Conservation (phyloP, 1,140 invertebrate genomes). For the Drosophila bocki region DNA sequence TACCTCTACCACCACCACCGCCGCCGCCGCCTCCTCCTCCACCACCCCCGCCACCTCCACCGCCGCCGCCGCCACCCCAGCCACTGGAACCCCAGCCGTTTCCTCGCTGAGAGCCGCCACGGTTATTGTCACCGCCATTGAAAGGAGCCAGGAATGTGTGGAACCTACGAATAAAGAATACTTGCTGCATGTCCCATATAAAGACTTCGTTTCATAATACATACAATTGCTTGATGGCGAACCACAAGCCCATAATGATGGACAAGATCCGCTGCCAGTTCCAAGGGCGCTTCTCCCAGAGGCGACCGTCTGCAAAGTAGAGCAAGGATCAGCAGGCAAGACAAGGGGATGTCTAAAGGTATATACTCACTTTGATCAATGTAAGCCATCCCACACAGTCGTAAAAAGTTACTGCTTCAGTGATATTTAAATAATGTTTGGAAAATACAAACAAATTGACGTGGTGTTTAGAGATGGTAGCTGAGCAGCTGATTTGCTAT, state of each 20-base stretch:
- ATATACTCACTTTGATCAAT: slow-evolving; percentile 47
- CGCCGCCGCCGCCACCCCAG: slow-evolving; percentile 12
- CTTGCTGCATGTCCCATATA: not conserved
- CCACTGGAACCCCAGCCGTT: slow-evolving; percentile 19
- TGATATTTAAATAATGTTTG: not conserved
- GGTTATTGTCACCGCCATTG: slow-evolving; percentile 34
- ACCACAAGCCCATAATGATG: slow-evolving; percentile 65
- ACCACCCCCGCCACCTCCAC: slow-evolving; percentile 23
- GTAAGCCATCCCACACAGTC: slow-evolving; percentile 35
- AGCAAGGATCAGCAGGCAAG: not conserved
- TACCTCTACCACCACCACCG: slow-evolving; percentile 43
- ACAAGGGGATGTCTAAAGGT: too few species aligned
- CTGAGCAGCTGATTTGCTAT: slow-evolving; percentile 6
- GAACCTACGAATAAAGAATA: slow-evolving; percentile 28
- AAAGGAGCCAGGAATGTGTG: slow-evolving; percentile 66
- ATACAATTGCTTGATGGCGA: slow-evolving; percentile 63
- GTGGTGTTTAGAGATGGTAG: slow-evolving; percentile 33
- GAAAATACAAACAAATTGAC: slow-evolving; percentile 29
- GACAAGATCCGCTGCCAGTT: slow-evolving; percentile 52
- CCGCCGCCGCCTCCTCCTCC: slow-evolving; percentile 54
- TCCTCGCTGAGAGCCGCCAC: slow-evolving; percentile 28
- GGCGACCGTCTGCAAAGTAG: slow-evolving; percentile 55
- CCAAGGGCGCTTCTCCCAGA: slow-evolving; percentile 75
- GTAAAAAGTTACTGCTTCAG: not conserved
- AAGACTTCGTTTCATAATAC: not conserved